A percentile compares a stretch with the other conserved stretches of the same genome.
These are phyloP conservation scores for Myzus persicae DNA, from an alignment of 1,140 invertebrate species.

Conservation along the genomic window DNA sequence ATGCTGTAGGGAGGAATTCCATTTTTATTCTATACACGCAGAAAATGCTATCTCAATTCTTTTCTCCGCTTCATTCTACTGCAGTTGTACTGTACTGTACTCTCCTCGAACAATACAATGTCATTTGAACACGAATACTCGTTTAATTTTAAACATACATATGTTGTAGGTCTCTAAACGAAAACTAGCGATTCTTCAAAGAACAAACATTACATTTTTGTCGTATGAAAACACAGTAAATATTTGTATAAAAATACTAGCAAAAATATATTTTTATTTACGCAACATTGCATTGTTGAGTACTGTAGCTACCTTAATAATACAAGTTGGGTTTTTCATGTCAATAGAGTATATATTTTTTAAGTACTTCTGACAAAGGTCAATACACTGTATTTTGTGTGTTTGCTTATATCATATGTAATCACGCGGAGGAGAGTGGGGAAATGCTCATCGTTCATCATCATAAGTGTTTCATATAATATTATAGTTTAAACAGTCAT, in stretches of 20 bases:
- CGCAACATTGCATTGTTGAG: constrained; percentile 9
- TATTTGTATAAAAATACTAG: constrained; percentile 14
- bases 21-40: neutral
- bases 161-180: neutral
- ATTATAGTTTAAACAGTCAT: neutral
- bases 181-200: constrained; percentile 12
- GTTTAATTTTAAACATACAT: constrained; percentile 22
- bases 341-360: constrained; percentile 42
- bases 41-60: neutral
- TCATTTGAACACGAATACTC: neutral
- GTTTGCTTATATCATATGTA: neutral
- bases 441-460: neutral
- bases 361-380: constrained; percentile 14
- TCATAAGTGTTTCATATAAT: neutral
- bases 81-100: neutral
- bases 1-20: neutral
- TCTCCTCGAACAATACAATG: constrained; percentile 8
- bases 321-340: constrained; percentile 29
- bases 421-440: neutral
- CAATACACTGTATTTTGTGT: neutral
- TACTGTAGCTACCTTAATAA: constrained; percentile 12
- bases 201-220: constrained; percentile 13
- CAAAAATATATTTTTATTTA: constrained; percentile 28
- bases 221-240: constrained; percentile 34
- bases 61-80: neutral